Conservation (phyloP, 2,797 vertebrate genomes). For the Danio jaintianensis region DNA sequence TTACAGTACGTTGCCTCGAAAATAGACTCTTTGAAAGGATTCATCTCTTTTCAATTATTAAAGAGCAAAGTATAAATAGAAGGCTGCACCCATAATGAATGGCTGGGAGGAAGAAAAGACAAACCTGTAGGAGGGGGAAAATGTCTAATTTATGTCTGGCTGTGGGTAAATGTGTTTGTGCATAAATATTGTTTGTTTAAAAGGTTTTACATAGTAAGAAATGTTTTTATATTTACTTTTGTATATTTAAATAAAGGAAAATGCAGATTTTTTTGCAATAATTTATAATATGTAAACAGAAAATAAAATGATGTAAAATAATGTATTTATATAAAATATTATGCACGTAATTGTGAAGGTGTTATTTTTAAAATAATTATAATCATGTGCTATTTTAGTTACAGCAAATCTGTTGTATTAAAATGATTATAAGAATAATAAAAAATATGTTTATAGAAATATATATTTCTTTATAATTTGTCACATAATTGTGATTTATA, state of each 20-base stretch:
- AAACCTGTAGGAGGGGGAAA: constrained; percentile 7
- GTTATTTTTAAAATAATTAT: too few species aligned
- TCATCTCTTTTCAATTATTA: constrained; percentile 56
- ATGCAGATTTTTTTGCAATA: background rate
- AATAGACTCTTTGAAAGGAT: constrained; percentile 30
- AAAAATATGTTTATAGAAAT: too few species aligned
- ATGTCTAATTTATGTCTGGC: background rate
- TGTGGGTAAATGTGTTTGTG: background rate
- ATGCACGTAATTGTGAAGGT: too few species aligned
- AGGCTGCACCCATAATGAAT: constrained; percentile 12
- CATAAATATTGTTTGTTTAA: background rate
- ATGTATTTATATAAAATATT: too few species aligned
- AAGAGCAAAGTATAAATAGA: constrained; percentile 55
- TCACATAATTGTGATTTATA: too few species aligned
- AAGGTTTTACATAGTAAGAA: background rate
- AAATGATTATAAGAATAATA: too few species aligned
- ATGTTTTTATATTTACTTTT: background rate
- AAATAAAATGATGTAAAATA: background rate
- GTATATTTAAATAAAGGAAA: background rate
- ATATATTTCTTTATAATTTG: too few species aligned
- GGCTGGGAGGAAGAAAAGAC: background rate
- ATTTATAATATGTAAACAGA: background rate
- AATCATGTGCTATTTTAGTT: too few species aligned
- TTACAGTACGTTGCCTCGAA: background rate
- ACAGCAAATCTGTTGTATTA: too few species aligned